Evolutionary conservation across 2,797 vertebrate genomes (phyloP), one percentile per base, ranked within the genome.

Genomic region (Poeciliopsis turneri): DNA sequence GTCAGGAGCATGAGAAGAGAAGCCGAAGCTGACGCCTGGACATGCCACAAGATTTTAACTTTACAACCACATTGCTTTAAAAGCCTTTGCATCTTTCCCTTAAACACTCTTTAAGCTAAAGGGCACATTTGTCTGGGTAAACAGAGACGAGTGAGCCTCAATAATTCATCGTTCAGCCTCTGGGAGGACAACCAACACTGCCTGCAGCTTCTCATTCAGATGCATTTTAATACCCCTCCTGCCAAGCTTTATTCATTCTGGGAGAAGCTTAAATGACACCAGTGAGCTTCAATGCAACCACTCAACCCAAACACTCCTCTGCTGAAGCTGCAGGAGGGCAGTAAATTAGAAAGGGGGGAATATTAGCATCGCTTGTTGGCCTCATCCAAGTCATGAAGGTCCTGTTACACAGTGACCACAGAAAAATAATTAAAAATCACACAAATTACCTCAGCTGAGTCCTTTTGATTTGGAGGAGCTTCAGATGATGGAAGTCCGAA

Each of bases 121-220:
- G 86, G 85, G 66, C 69, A 76, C 45, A 71, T 83, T 88, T 7
- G 83, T 90, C 87, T 85, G 75, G 66, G 87, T 86, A 90, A 92
- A 92, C 87, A 82, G 86, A 92, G 76, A 87, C 76, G 83, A 90
- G 83, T 76, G 36, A 80, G 80, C 59, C 82, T 94, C 84, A 86
- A 90, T 92, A 91, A 93, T 94, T 94, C 83, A 93, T 94, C 78
- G 77, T 79, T 89, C 75, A 88, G 80, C 88, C 87, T 91, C 87
- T 85, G 82, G 92, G 89, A 93, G 91, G 86, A 86, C 86, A 87
- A 89, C 86, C 92, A 92, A 84, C 8, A 0, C 69, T 64, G 72
- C 77, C 87, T 74, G 74, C 11, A 75, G 74, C 77, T 82, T 88
- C 82, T 89, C 88, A 90, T 90, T 91, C 87, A 90, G 72, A 83